phyloP scores from a whole-genome alignment of 2,888 invertebrate genomes.

The Drosophila limbata region DNA sequence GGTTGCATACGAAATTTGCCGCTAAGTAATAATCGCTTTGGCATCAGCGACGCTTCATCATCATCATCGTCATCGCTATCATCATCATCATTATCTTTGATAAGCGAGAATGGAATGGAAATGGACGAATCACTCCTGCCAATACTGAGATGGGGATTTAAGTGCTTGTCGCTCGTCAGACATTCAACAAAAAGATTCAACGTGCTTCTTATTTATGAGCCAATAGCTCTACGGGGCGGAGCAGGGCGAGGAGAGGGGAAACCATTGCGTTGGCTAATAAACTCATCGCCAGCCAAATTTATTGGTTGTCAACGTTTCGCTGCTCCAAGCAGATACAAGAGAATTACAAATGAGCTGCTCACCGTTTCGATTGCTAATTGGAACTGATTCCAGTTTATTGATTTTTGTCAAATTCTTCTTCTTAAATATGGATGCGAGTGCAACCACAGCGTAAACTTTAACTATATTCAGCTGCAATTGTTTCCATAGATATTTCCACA shows the following conservation, averaged over 20 bases:
- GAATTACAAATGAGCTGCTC: slow-evolving; percentile 5
- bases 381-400: not conserved
- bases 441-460: not conserved
- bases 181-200: slow-evolving; percentile 5
- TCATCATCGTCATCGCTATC: slow-evolving; percentile 34
- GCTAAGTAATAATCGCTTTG: slow-evolving; percentile 47
- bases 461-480: not conserved
- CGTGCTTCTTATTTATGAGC: slow-evolving; percentile 59
- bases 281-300: slow-evolving; percentile 60
- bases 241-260: not conserved
- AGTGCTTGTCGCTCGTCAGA: slow-evolving; percentile 53
- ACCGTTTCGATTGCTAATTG: slow-evolving; percentile 4
- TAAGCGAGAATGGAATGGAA: slow-evolving; percentile 30
- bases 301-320: slow-evolving; percentile 53
- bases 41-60: slow-evolving; percentile 51
- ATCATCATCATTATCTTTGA: slow-evolving; percentile 42
- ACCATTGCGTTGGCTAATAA: slow-evolving; percentile 62
- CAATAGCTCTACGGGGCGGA: slow-evolving; percentile 16
- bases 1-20: slow-evolving; percentile 66
- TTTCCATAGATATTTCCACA: slow-evolving; percentile 4
- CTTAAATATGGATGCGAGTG: not conserved
- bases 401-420: not conserved
- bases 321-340: not conserved
- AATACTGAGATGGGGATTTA: slow-evolving; percentile 49
- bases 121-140: slow-evolving; percentile 30